phyloP scores from a whole-genome alignment of 2,113 vertebrate species.

The Brachirus orientalis region DNA sequence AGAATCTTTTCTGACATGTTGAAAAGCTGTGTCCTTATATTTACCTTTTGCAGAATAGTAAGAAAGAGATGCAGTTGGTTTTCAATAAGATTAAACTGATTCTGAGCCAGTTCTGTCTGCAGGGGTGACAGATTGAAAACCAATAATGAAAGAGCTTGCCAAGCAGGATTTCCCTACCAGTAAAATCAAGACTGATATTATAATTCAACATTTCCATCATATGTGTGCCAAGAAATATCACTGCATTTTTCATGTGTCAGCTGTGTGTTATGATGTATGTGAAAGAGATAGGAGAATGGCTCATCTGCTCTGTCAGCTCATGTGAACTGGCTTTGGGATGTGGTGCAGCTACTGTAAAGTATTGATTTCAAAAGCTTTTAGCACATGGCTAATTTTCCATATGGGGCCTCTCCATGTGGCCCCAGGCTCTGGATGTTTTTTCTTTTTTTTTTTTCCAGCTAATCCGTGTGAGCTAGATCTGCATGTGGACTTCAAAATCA shows the following conservation, averaged over 20 bases:
- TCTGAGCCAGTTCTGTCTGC: constrained; percentile 12
- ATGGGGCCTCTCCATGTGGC: constrained; percentile 61
- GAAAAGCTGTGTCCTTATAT: constrained; percentile 20
- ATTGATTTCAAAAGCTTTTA: constrained; percentile 77
- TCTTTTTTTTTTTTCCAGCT: constrained; percentile 54
- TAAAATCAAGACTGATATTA: constrained; percentile 43
- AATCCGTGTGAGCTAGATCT: constrained; percentile 44
- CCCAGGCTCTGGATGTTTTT: constrained; percentile 16
- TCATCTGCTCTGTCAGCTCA: constrained; percentile 48
- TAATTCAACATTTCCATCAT: constrained; percentile 33
- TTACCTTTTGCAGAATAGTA: constrained; percentile 25
- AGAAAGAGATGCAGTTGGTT: constrained; percentile 19
- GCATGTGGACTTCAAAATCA: not conserved
- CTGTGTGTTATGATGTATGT: constrained; percentile 11
- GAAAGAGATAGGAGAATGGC: not conserved
- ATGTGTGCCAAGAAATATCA: constrained; percentile 1
- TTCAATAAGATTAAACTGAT: constrained; percentile 24
- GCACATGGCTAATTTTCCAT: constrained; percentile 70
- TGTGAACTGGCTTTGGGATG: constrained; percentile 46
- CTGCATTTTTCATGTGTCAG: constrained; percentile 11
- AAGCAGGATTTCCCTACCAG: constrained; percentile 32
- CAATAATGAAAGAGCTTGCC: constrained; percentile 17
- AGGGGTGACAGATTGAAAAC: constrained; percentile 32
- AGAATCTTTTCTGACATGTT: constrained; percentile 25
- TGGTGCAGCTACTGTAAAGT: constrained; percentile 63